phyloP scores from a whole-genome alignment of 2,888 invertebrate species.

The Hetaerina titia region DNA sequence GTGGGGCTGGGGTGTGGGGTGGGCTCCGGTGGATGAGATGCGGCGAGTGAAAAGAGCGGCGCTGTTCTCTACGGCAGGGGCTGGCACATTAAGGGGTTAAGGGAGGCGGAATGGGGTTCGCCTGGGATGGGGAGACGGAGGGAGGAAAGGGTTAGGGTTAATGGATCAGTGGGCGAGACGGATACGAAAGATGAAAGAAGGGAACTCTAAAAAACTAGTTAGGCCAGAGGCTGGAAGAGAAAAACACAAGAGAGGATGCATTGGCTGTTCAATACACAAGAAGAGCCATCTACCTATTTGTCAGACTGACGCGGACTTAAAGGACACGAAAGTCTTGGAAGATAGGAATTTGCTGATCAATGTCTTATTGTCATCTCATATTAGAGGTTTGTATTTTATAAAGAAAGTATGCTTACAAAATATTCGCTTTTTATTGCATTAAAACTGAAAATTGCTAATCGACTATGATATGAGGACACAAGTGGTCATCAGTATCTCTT shows the following conservation, averaged over 20 bases:
- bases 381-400: too few relatives aligned
- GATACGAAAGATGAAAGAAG: not conserved
- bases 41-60: conserved; percentile 19
- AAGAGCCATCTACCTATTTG: not conserved
- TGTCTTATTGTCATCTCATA: too few relatives aligned
- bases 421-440: too few relatives aligned
- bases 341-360: too few relatives aligned
- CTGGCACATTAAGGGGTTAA: conserved; percentile 23
- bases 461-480: too few relatives aligned
- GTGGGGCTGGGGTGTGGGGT: not conserved
- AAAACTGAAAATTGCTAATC: too few relatives aligned
- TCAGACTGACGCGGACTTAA: not conserved
- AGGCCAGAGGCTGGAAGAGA: not conserved
- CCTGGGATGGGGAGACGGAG: not conserved
- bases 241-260: not conserved
- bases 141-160: not conserved
- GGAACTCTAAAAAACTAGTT: not conserved
- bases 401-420: too few relatives aligned
- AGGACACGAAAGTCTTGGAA: not conserved
- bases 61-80: not conserved
- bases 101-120: not conserved
- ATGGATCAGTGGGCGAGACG: not conserved
- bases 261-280: not conserved
- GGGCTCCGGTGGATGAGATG: not conserved
- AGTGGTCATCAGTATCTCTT: too few relatives aligned